Base-by-base conservation (phyloP, 92 coral and sea anemone species). In the Zoanthus sociatus region DNA sequence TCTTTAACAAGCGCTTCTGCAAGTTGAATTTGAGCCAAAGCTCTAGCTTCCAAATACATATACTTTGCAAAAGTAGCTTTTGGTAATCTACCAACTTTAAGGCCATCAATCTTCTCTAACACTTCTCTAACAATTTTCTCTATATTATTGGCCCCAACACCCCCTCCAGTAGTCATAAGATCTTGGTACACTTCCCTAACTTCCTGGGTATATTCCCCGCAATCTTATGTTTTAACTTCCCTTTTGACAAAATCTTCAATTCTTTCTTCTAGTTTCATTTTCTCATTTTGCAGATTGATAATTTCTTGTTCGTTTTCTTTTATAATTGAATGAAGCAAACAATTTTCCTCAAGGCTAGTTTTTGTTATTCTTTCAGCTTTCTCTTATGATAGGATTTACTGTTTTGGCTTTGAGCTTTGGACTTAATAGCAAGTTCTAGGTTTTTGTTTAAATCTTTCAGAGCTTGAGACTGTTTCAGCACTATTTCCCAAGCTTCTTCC, bases 231-330 rank as follows among this genome's bases (percentile, higher is more conserved):
- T 37, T 37, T 37, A 1, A 37, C 42, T 37, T 37, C 42, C 4
- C 4, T 1, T 37, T 37, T 37, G 42, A 37, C 42, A 37, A 37
- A 37, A 37, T 37, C 4, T 37, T 37, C 42, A 37, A 37, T 37
- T 3, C 4, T 37, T 37, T 37, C 42, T 37, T 37, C 42, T 3
- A 37, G 42, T 58, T 69, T 7, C 45, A 56, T 56, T 71, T 86
- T 86, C 33, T 77, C 82, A 77, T 77, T 77, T 77, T 77, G 82
- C 44, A 77, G 82, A 33, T 55, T 69, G 7, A 18, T 53, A 4
- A 78, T 78, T 78, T 78, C 69, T 54, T 78, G 83, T 54, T 78
- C 83, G 56, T 78, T 78, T 78, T 78, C 68, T 78, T 78, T 78
- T 55, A 78, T 26, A 50, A 78, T 55, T 53, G 83, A 78, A 20